Evolutionary conservation across 2,797 vertebrate genomes (phyloP).

Genomic region (Bryconaethiops microstoma): DNA sequence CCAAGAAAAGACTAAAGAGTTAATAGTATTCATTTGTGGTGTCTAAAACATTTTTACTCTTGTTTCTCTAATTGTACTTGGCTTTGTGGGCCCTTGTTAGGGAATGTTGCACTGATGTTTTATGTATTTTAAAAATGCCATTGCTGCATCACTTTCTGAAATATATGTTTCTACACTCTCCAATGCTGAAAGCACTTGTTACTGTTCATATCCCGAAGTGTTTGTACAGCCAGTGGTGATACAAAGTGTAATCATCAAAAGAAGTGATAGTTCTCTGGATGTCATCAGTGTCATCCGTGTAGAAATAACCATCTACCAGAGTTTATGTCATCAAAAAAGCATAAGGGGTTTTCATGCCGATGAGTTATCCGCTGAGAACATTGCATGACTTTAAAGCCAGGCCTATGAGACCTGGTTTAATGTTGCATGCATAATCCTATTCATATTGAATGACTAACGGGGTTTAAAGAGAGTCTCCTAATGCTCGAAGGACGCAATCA

Average conservation of each 20-base stretch:
- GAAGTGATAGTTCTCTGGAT: too few species aligned
- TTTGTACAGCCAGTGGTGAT: neutral
- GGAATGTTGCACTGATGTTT: too few species aligned
- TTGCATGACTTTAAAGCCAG: neutral
- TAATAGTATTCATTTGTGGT: too few species aligned
- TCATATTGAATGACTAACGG: neutral
- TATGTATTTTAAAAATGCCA: too few species aligned
- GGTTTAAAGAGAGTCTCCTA: conserved; percentile 10
- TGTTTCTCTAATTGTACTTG: too few species aligned
- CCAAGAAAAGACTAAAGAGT: too few species aligned
- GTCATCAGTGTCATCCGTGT: neutral
- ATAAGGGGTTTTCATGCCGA: neutral
- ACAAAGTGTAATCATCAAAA: neutral
- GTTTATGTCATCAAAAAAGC: neutral
- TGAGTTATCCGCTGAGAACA: neutral
- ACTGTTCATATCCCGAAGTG: neutral
- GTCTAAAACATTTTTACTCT: too few species aligned
- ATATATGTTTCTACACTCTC: too few species aligned
- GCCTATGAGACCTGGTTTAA: neutral
- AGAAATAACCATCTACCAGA: neutral
- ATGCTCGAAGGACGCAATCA: conserved; percentile 7
- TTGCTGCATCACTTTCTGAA: too few species aligned
- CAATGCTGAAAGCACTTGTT: too few species aligned
- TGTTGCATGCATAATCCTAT: neutral
- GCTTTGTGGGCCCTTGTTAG: too few species aligned